Conservation (phyloP, 92 coral and sea anemone species). For the Epizoanthus scotinus region DNA sequence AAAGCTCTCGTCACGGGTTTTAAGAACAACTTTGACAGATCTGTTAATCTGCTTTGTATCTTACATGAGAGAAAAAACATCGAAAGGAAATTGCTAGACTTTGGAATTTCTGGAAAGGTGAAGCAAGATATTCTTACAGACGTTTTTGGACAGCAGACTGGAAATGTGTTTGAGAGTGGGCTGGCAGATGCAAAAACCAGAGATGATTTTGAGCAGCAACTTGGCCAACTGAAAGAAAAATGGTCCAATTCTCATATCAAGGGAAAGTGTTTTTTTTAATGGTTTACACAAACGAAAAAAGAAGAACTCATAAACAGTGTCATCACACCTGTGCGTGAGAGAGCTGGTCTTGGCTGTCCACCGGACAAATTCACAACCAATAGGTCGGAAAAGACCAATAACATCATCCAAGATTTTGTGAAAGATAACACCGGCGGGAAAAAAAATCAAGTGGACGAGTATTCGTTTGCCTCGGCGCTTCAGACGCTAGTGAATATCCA, state of each 20-base stretch:
- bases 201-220: conserved; percentile 8
- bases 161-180: conserved; percentile 44
- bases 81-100: conserved; percentile 34
- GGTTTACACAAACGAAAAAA: conserved; percentile 17
- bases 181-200: conserved; percentile 15
- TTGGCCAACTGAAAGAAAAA: conserved; percentile 15
- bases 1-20: conserved; percentile 19
- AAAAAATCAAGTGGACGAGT: conserved; percentile 31
- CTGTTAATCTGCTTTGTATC: conserved; percentile 31
- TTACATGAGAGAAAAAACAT: conserved; percentile 33
- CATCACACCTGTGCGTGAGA: conserved; percentile 47
- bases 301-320: conserved; percentile 38
- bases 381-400: conserved; percentile 52
- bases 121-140: conserved; percentile 24
- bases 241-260: conserved; percentile 35
- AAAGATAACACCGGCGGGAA: not conserved
- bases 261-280: conserved; percentile 13
- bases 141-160: conserved; percentile 33
- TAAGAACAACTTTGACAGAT: conserved; percentile 32
- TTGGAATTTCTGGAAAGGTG: conserved; percentile 26
- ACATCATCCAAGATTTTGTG: conserved; percentile 44
- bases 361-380: conserved; percentile 53
- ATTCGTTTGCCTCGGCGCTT: conserved; percentile 26
- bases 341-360: conserved; percentile 57
- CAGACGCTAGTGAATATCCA: conserved; percentile 42